Conservation (phyloP, 2,888 invertebrate species). For the Microplitis deprimator region DNA sequence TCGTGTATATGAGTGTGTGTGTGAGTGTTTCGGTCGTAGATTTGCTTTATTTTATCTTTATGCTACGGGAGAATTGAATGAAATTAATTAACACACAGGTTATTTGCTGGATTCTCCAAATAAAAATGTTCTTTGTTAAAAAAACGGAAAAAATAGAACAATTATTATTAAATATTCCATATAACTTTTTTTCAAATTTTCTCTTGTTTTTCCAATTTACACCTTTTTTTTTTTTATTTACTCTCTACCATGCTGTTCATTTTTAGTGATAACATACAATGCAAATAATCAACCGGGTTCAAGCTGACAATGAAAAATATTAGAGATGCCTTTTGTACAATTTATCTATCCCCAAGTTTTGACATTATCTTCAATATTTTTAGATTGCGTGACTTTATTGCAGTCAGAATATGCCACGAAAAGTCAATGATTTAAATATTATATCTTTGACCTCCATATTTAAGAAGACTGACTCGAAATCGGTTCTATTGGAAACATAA, state of each 20-base stretch:
- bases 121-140: not conserved
- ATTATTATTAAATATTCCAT: not conserved
- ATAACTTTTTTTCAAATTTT: not conserved
- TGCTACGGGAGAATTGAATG: conserved; percentile 16
- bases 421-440: not conserved
- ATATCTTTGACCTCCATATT: not conserved
- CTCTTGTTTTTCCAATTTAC: not conserved
- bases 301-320: not conserved
- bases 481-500: not conserved
- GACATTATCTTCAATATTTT: not conserved
- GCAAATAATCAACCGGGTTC: not conserved
- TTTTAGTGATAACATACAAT: not conserved
- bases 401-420: not conserved
- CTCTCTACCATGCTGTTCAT: not conserved
- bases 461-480: not conserved
- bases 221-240: not conserved
- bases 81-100: not conserved
- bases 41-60: not conserved
- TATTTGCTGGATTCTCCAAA: not conserved
- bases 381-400: not conserved
- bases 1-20: too few relatives aligned
- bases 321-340: not conserved
- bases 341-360: not conserved
- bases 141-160: not conserved
- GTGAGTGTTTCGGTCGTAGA: not conserved